These are phyloP conservation scores for Pseudochirops corinnae DNA, from an alignment of 2,797 vertebrate genomes.

Conservation along the genomic window DNA sequence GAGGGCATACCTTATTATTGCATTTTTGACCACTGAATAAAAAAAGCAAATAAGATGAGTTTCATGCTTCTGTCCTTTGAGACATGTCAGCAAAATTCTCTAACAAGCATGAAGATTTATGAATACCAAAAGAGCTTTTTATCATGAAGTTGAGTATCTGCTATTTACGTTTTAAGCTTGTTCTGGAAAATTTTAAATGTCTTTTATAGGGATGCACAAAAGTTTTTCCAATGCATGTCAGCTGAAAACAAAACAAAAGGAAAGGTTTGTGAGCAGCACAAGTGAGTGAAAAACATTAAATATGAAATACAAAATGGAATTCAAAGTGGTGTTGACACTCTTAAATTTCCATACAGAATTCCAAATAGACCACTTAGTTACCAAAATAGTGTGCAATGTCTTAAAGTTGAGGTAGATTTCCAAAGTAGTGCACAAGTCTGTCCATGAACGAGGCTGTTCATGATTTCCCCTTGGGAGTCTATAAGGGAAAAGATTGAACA, in stretches of 20 bases:
- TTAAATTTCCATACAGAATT: neutral
- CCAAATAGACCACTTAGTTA: neutral
- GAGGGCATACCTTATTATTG: rapidly evolving
- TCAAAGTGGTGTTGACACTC: neutral
- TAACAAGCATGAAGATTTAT: neutral
- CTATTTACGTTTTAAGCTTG: neutral
- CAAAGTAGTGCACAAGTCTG: neutral
- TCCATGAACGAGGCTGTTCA: neutral
- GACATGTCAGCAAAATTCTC: neutral
- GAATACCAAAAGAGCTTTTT: constrained; percentile 4
- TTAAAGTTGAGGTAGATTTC: neutral
- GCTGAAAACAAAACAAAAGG: constrained; percentile 16
- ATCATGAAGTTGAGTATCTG: rapidly evolving
- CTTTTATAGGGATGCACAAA: neutral
- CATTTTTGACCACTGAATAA: neutral
- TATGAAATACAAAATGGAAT: neutral
- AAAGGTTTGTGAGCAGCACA: neutral
- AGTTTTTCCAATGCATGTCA: neutral
- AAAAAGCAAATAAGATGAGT: neutral
- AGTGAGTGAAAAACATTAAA: constrained; percentile 7
- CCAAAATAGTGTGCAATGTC: neutral
- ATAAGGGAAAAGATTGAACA: neutral
- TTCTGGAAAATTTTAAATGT: neutral
- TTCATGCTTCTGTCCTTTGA: neutral
- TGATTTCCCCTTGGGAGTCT: neutral